Evolutionary conservation across 2,888 invertebrate species (phyloP).

Genomic region (Branchipolynoe longqiensis): DNA sequence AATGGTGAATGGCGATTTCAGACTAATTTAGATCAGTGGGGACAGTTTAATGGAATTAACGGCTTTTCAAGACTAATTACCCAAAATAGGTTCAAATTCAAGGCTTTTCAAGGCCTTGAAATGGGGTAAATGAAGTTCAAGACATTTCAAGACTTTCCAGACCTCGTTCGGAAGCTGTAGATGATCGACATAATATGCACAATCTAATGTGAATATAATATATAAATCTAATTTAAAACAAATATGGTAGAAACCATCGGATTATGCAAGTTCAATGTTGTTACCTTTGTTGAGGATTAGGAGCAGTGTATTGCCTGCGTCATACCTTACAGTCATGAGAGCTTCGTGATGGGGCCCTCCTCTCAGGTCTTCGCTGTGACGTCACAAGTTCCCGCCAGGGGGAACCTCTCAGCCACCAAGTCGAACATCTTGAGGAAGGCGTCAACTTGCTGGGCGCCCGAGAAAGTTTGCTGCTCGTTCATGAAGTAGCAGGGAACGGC

Average conservation of each 20-base stretch:
- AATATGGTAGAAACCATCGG: not conserved
- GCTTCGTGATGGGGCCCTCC: not conserved
- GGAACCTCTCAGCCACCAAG: constrained; percentile 71
- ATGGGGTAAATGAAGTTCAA: too few species aligned
- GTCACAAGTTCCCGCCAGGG: constrained; percentile 60
- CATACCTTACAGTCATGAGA: not conserved
- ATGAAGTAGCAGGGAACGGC: constrained; percentile 78
- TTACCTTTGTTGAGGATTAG: not conserved
- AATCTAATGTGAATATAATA: not conserved
- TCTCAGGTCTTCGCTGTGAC: constrained; percentile 23
- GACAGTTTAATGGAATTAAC: too few species aligned
- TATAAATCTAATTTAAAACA: not conserved
- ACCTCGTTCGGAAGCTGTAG: too few species aligned
- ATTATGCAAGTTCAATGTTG: not conserved
- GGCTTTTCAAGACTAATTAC: too few species aligned
- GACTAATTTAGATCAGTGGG: too few species aligned
- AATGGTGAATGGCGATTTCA: too few species aligned
- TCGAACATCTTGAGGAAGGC: constrained; percentile 74
- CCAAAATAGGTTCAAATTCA: too few species aligned
- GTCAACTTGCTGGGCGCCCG: constrained; percentile 76
- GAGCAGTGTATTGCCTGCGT: not conserved
- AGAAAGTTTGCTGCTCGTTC: constrained; percentile 77
- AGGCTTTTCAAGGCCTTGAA: too few species aligned
- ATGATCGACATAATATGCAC: not conserved
- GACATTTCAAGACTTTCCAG: too few species aligned